Percentiles rank a stretch among this genome's conserved stretches.
phyloP scores from a whole-genome alignment of 2,113 vertebrate species.

The Salvelinus fontinalis region DNA sequence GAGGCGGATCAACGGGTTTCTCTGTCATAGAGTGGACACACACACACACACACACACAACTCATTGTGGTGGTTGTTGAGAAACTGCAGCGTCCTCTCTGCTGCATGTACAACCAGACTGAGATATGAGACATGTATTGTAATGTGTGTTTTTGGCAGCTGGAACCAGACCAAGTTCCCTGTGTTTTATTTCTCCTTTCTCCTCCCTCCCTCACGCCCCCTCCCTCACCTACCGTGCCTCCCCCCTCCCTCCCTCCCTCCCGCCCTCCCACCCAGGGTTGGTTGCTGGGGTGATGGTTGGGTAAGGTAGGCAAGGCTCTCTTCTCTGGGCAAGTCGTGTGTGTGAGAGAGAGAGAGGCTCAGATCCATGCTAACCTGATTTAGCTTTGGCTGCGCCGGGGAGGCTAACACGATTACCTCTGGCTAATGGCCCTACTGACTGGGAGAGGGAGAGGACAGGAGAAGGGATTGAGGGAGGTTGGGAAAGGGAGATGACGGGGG shows the following conservation, averaged over 20 bases:
- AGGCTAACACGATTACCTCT: conserved; percentile 93
- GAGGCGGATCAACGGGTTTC: not conserved
- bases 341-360: conserved; percentile 51
- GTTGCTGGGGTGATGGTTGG: conserved; percentile 76
- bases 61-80: not conserved
- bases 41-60: not conserved
- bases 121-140: conserved; percentile 40
- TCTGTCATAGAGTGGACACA: not conserved
- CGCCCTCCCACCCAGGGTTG: conserved; percentile 18
- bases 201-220: not conserved
- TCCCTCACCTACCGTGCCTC: conserved; percentile 44
- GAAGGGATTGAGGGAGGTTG: too few relatives aligned
- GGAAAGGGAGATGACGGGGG: not conserved
- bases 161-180: conserved; percentile 57
- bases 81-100: too few relatives aligned
- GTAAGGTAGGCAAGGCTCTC: conserved; percentile 60
- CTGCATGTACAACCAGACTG: not conserved
- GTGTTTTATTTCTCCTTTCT: conserved; percentile 25
- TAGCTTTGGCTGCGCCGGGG: conserved; percentile 89
- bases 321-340: conserved; percentile 55
- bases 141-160: conserved; percentile 37
- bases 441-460: conserved; percentile 49
- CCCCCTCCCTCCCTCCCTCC: too few relatives aligned
- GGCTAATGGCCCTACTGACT: conserved; percentile 95
- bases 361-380: conserved; percentile 99